phyloP scores from a whole-genome alignment of 2,888 invertebrate genomes.

The Allophyes oxyacanthae region DNA sequence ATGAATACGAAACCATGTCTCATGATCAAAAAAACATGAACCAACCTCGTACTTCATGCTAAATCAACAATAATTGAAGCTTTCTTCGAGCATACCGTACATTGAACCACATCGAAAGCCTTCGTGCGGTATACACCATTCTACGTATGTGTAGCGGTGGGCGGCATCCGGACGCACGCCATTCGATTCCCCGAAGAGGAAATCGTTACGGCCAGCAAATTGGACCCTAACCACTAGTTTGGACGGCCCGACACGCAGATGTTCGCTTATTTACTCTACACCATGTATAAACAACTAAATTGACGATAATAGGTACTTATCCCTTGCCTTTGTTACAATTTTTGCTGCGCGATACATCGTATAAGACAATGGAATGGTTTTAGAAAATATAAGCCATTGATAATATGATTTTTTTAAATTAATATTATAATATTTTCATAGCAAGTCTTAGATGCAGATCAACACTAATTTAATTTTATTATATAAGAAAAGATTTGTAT shows the following conservation, averaged over 20 bases:
- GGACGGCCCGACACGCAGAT: conserved; percentile 77
- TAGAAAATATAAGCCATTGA: too few relatives aligned
- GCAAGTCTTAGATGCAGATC: too few relatives aligned
- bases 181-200: conserved; percentile 89
- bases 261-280: conserved; percentile 71
- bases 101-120: conserved; percentile 47
- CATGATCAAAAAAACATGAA: background rate
- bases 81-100: conserved; percentile 49
- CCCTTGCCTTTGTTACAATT: conserved; percentile 48
- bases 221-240: conserved; percentile 87
- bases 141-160: conserved; percentile 65
- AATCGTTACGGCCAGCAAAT: conserved; percentile 88
- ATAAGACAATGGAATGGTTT: conserved; percentile 5
- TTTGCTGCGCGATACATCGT: conserved; percentile 23
- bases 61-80: conserved; percentile 48
- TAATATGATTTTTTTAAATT: too few relatives aligned
- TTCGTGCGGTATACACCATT: conserved; percentile 41
- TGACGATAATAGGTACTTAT: conserved; percentile 63
- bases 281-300: conserved; percentile 67
- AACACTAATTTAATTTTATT: too few relatives aligned
- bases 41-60: conserved; percentile 17
- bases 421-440: too few relatives aligned
- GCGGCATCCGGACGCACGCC: conserved; percentile 85
- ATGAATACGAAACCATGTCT: too few relatives aligned
- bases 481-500: too few relatives aligned